phyloP scores from a whole-genome alignment of 2,797 vertebrate species.

The Champsocephalus gunnari region DNA sequence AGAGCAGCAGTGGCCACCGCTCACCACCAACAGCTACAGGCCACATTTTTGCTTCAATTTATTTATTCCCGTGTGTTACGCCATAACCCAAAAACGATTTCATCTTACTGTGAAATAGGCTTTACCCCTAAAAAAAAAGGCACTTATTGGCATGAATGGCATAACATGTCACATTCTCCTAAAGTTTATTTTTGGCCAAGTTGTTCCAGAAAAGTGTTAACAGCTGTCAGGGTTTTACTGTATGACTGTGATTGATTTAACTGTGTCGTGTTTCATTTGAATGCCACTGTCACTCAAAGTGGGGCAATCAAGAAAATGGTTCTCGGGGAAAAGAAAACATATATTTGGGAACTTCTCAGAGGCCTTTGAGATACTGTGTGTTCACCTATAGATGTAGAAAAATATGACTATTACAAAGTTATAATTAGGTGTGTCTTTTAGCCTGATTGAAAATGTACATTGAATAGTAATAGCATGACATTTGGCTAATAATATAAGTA shows the following conservation, averaged over 20 bases:
- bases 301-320: not conserved
- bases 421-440: not conserved
- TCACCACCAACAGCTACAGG: conserved; percentile 25
- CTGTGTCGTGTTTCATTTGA: conserved; percentile 14
- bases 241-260: not conserved
- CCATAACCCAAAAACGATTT: not conserved
- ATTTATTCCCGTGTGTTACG: conserved; percentile 16
- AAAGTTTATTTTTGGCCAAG: conserved; percentile 20
- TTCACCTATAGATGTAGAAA: not conserved
- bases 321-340: not conserved
- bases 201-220: not conserved
- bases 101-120: not conserved
- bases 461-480: not conserved
- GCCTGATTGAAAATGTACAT: not conserved
- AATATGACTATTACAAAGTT: not conserved
- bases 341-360: too few relatives aligned
- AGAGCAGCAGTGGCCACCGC: conserved; percentile 41
- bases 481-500: not conserved
- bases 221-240: not conserved
- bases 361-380: not conserved
- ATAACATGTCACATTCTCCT: not conserved
- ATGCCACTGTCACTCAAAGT: not conserved
- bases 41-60: conserved; percentile 19
- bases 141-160: not conserved
- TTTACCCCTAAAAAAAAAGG: not conserved